Conservation (phyloP, 2,113 vertebrate species). For the Bagarius yarrelli region DNA sequence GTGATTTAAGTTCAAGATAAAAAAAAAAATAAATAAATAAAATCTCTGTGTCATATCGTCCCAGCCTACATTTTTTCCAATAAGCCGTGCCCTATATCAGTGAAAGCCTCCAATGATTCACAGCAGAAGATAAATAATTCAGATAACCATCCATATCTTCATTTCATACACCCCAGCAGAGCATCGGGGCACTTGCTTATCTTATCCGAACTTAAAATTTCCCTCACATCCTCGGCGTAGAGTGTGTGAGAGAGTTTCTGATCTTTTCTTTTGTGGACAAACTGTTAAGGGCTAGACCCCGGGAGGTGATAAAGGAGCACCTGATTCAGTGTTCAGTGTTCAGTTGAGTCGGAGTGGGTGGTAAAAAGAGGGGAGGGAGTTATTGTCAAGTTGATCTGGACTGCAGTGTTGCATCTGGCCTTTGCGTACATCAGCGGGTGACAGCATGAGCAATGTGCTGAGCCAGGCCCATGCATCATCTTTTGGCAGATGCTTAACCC, state of each 20-base stretch:
- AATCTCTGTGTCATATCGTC: conserved; percentile 17
- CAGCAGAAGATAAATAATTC: conserved; percentile 30
- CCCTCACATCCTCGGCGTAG: background rate
- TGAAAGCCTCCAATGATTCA: conserved; percentile 21
- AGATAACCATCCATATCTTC: conserved; percentile 28
- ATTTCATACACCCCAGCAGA: conserved; percentile 2
- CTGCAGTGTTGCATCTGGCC: conserved; percentile 48
- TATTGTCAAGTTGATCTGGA: conserved; percentile 53
- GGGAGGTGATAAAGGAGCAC: conserved; percentile 40
- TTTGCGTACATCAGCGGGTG: conserved; percentile 53
- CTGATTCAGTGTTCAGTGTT: conserved; percentile 37
- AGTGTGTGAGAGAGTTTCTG: background rate
- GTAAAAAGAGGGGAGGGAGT: conserved; percentile 33
- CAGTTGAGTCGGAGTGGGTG: conserved; percentile 27
- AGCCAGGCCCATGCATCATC: conserved; percentile 52
- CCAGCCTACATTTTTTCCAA: conserved; percentile 9
- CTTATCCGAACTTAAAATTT: background rate
- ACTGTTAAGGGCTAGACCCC: conserved; percentile 1
- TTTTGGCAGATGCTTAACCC: conserved; percentile 58
- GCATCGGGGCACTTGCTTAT: background rate
- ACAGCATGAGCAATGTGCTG: conserved; percentile 57
- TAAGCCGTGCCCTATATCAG: conserved; percentile 14
- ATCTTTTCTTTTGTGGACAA: conserved; percentile 6
- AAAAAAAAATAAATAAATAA: background rate
- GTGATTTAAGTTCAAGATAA: conserved; percentile 11